Percentiles rank a stretch among this genome's conserved stretches.
Conservation (phyloP, 2,888 invertebrate genomes). For the Chymomyza fuscimana region DNA sequence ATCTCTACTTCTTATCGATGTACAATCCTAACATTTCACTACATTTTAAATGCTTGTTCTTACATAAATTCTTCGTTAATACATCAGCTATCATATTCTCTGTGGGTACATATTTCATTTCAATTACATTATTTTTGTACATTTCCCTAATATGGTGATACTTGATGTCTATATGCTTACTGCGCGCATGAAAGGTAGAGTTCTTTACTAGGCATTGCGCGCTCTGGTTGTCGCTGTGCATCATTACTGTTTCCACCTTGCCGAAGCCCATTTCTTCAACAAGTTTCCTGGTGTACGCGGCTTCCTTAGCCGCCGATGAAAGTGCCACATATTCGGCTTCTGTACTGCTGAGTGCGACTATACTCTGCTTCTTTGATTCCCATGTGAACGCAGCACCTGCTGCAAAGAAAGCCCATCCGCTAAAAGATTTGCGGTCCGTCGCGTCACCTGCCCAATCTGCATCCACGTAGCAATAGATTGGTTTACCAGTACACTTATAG, state of each 20-base stretch:
- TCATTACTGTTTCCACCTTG: too few species aligned
- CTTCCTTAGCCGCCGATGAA: conserved; percentile 35
- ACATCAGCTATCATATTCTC: conserved; percentile 35
- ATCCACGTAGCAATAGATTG: conserved; percentile 15
- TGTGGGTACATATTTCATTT: conserved; percentile 28
- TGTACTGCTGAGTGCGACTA: conserved; percentile 28
- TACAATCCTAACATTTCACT: conserved; percentile 16
- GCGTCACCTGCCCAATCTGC: conserved; percentile 37
- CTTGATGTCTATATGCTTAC: conserved; percentile 33
- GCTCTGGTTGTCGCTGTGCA: conserved; percentile 32
- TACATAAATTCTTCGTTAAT: conserved; percentile 28
- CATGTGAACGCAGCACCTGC: conserved; percentile 20
- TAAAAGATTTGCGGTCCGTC: conserved; percentile 32
- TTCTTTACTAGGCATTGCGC: conserved; percentile 32
- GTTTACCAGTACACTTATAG: too few species aligned
- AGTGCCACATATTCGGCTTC: conserved; percentile 23
- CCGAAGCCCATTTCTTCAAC: conserved; percentile 27
- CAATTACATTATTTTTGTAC: conserved; percentile 24
- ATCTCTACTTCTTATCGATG: too few species aligned
- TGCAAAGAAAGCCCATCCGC: conserved; percentile 25
- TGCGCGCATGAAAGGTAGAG: conserved; percentile 29
- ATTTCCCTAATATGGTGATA: conserved; percentile 32
- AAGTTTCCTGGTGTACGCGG: conserved; percentile 25
- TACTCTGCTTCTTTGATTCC: conserved; percentile 22
- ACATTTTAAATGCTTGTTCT: conserved; percentile 35